Evolutionary conservation across 2,888 invertebrate genomes (phyloP), one percentile per base, ranked within the genome.

Genomic region (Amphipyra berbera): DNA sequence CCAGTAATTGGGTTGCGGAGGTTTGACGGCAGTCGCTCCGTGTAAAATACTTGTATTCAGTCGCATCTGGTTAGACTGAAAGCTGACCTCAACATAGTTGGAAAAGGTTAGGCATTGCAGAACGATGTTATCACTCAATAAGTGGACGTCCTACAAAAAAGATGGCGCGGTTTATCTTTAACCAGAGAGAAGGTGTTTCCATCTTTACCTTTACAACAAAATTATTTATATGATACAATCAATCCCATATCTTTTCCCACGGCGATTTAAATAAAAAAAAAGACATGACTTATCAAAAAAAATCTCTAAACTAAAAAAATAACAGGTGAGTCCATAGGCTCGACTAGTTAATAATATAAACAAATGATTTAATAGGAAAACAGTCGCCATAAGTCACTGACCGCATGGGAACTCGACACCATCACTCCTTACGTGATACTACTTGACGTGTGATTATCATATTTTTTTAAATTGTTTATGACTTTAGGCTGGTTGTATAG

Each of bases 391-490:
- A 68, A 58, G 80, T 76, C 79, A 68, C 1, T 72, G 80, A 80
- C 84, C 84, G 69, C 68, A 76, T 82, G 82, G 80, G 84, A 82
- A 82, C 74, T 21, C 57, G 76, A 64, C 72, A 72, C 66, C 65
- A 64, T 68, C 53, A 62, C 40, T 72, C 45, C 49, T 61, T 68
- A 83, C 77, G 68, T 74, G 78, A 73, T 62, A 37, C 57, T 13
- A 40, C 57, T 49, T 69, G 52, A 74, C 64, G 61, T 62, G 60
- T 38, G 13, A 76, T 70, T 72, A 70, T 71, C 73, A 76, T 69
- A 68, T 52, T 47, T 69, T 76, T 70, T 52, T 47, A 27, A 2
- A 21, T 21, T 21, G 21, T 35, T 52, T 54, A 37, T 9, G 12
- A 38, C 33, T 21, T 42, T 6, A 0, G 13, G 30, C 8, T 37